Percentiles rank a stretch among this genome's conserved stretches.
Evolutionary conservation across 2,113 vertebrate species (phyloP).

Genomic region (Pica pica): DNA sequence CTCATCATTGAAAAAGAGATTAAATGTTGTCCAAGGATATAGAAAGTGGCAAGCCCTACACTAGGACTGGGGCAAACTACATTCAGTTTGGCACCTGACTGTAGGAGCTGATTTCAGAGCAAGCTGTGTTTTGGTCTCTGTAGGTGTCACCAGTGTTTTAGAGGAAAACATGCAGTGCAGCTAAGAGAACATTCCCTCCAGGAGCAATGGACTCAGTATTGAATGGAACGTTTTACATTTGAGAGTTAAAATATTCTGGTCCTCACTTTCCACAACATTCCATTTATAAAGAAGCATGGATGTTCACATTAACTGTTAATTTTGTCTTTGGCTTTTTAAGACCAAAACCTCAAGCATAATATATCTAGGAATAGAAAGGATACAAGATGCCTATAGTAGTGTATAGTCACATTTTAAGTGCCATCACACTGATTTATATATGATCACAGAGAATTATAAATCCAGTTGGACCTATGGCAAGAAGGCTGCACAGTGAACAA

Average conservation of each 20-base stretch:
- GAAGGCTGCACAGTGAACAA: neutral
- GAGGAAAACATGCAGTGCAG: neutral
- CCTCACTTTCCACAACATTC: neutral
- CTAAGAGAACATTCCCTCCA: neutral
- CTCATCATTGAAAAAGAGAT: neutral
- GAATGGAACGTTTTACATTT: neutral
- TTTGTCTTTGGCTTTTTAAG: neutral
- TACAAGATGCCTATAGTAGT: neutral
- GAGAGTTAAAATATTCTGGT: neutral
- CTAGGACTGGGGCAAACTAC: neutral
- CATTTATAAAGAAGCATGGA: neutral
- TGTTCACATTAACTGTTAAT: neutral
- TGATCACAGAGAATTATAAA: neutral
- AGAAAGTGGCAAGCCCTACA: neutral
- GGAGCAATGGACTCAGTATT: accelerated
- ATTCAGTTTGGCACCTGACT: neutral
- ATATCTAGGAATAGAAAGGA: neutral
- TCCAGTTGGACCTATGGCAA: neutral
- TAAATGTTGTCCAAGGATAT: neutral
- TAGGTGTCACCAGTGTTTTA: neutral
- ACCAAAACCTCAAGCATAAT: neutral
- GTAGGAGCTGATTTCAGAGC: neutral
- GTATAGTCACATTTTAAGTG: neutral
- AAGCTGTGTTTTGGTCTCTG: neutral
- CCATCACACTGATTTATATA: neutral